Evolutionary conservation across 2,113 vertebrate species (phyloP).

Genomic region (Hyaena hyaena): DNA sequence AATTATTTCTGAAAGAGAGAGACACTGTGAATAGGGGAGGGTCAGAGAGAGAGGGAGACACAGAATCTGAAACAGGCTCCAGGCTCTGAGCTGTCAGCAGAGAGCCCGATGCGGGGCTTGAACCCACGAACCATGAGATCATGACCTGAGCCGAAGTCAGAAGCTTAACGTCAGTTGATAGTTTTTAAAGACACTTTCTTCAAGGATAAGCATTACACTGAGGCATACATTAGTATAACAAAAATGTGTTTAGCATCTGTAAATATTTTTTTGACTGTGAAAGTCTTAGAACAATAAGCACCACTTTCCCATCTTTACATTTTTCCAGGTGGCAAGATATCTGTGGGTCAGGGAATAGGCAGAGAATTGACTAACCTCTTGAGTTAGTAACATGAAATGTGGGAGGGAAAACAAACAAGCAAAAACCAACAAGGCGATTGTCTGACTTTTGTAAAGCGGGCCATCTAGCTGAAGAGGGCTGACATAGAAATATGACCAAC

Average conservation of each 20-base stretch:
- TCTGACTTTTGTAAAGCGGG: not conserved
- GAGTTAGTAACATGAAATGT: not conserved
- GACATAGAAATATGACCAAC: not conserved
- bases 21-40: too few relatives aligned
- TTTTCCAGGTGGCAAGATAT: not conserved
- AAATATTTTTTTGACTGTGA: not conserved
- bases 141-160: too few relatives aligned
- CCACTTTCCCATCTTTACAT: not conserved
- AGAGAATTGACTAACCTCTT: not conserved
- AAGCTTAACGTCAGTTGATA: not conserved
- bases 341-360: not conserved
- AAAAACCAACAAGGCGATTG: fast-evolving
- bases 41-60: too few relatives aligned
- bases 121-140: too few relatives aligned
- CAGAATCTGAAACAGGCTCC: too few relatives aligned
- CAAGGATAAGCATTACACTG: not conserved
- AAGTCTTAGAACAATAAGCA: not conserved
- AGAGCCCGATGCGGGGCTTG: too few relatives aligned
- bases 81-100: too few relatives aligned
- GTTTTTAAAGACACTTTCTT: slow-evolving; percentile 13
- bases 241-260: not conserved
- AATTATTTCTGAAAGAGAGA: too few relatives aligned
- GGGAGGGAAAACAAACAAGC: not conserved
- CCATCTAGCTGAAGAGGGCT: not conserved
- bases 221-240: not conserved